A percentile compares a stretch with the other conserved stretches of the same genome.
phyloP scores from a whole-genome alignment of 2,888 invertebrate species.

The Scaptomyza reducta region DNA sequence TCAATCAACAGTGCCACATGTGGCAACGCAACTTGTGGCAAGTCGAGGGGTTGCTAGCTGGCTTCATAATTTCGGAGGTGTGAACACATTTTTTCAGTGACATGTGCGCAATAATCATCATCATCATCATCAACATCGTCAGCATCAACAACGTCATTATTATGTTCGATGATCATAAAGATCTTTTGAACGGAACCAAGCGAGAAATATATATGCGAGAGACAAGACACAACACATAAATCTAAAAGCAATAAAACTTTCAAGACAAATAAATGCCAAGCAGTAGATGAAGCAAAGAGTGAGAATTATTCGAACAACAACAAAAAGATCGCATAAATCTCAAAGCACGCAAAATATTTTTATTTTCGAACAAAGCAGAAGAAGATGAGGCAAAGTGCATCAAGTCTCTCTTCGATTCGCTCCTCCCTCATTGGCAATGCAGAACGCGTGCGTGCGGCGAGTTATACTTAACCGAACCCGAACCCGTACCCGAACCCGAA shows the following conservation, averaged over 20 bases:
- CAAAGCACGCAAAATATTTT: slow-evolving; percentile 74
- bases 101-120: slow-evolving; percentile 44
- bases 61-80: slow-evolving; percentile 64
- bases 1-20: slow-evolving; percentile 57
- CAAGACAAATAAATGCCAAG: slow-evolving; percentile 81
- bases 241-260: slow-evolving; percentile 83
- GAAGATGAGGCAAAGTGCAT: slow-evolving; percentile 22
- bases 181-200: slow-evolving; percentile 7
- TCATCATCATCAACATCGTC: neutral
- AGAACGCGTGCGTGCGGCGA: slow-evolving; percentile 59
- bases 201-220: neutral
- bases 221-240: slow-evolving; percentile 69
- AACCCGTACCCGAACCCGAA: neutral
- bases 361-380: slow-evolving; percentile 14
- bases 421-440: slow-evolving; percentile 18
- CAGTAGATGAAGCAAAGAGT: slow-evolving; percentile 54
- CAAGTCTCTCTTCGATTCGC: too few relatives aligned
- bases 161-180: slow-evolving; percentile 26
- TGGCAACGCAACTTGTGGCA: slow-evolving; percentile 7
- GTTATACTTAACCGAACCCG: slow-evolving; percentile 25
- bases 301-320: slow-evolving; percentile 34
- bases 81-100: slow-evolving; percentile 63
- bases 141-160: slow-evolving; percentile 3
- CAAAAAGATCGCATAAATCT: slow-evolving; percentile 63
- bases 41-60: slow-evolving; percentile 22